Percentiles rank a stretch among this genome's conserved stretches.
Conservation (phyloP, 2,888 invertebrate species). For the Rotaria sp. region DNA sequence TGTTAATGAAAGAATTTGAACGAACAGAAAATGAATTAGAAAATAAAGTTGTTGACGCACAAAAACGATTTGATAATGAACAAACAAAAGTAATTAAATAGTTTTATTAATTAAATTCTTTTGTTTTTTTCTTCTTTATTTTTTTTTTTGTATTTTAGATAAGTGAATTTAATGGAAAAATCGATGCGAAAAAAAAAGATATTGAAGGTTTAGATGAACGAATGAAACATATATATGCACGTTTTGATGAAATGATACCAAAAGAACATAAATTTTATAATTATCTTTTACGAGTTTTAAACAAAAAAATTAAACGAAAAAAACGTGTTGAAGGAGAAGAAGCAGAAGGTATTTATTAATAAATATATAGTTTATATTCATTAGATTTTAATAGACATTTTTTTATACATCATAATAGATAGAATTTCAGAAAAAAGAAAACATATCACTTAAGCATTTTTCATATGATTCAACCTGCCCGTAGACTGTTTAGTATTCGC, state of each 20-base stretch:
- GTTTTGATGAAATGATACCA: slow-evolving; percentile 49
- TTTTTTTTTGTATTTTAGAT: slow-evolving; percentile 44
- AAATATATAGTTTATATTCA: too few relatives aligned
- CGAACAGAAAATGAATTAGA: slow-evolving; percentile 53
- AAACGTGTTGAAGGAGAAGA: slow-evolving; percentile 63
- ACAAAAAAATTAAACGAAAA: slow-evolving; percentile 71
- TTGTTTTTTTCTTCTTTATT: too few relatives aligned
- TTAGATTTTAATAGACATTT: too few relatives aligned
- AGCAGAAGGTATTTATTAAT: slow-evolving; percentile 43
- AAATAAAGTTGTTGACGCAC: slow-evolving; percentile 49
- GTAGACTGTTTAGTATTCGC: too few relatives aligned
- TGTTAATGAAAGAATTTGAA: slow-evolving; percentile 55
- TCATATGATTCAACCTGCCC: too few relatives aligned
- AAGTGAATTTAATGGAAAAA: slow-evolving; percentile 49
- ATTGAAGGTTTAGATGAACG: slow-evolving; percentile 53
- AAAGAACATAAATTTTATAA: slow-evolving; percentile 68
- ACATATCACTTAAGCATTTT: too few relatives aligned
- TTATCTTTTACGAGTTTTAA: slow-evolving; percentile 72
- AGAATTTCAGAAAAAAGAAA: too few relatives aligned
- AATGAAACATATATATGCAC: slow-evolving; percentile 48
- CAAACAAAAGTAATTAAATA: slow-evolving; percentile 48
- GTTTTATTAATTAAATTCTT: background rate
- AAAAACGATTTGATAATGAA: slow-evolving; percentile 53
- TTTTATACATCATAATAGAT: too few relatives aligned
- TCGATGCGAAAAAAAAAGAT: slow-evolving; percentile 54